Percentiles rank a stretch among this genome's conserved stretches.
Evolutionary conservation across 2,888 invertebrate species (phyloP).

Genomic region (Siphlonurus alternatus): DNA sequence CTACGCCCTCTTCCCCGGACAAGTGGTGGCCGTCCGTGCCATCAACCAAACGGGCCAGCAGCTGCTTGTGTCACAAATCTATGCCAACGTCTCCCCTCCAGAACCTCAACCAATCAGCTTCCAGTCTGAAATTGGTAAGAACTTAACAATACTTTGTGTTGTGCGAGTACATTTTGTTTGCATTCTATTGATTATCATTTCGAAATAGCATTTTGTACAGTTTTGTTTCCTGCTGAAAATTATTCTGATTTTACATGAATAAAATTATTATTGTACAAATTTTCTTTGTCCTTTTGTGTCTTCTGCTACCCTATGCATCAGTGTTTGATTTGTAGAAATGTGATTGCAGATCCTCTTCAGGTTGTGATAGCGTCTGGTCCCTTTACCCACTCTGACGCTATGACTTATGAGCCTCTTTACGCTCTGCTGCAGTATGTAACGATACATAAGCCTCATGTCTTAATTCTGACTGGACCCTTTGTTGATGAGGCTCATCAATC

Average conservation of each 20-base stretch:
- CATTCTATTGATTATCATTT: too few species aligned
- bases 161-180: too few species aligned
- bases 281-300: too few species aligned
- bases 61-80: slow-evolving; percentile 48
- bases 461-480: slow-evolving; percentile 74
- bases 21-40: slow-evolving; percentile 58
- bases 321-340: too few species aligned
- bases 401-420: slow-evolving; percentile 63
- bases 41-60: slow-evolving; percentile 49
- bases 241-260: too few species aligned
- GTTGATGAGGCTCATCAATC: slow-evolving; percentile 50
- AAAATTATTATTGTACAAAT: too few species aligned
- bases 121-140: background rate
- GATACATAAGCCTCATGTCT: slow-evolving; percentile 54
- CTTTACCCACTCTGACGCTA: slow-evolving; percentile 57
- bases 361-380: slow-evolving; percentile 70
- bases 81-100: slow-evolving; percentile 33
- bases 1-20: slow-evolving; percentile 62
- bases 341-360: slow-evolving; percentile 37
- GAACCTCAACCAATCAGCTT: slow-evolving; percentile 12
- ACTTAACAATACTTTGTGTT: too few species aligned
- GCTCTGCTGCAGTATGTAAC: slow-evolving; percentile 53
- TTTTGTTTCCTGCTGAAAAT: too few species aligned
- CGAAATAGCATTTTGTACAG: too few species aligned
- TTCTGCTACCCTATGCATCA: too few species aligned